A percentile compares a stretch with the other conserved stretches of the same genome.
Conservation (phyloP, 2,888 invertebrate species). For the Brenthis hecate region DNA sequence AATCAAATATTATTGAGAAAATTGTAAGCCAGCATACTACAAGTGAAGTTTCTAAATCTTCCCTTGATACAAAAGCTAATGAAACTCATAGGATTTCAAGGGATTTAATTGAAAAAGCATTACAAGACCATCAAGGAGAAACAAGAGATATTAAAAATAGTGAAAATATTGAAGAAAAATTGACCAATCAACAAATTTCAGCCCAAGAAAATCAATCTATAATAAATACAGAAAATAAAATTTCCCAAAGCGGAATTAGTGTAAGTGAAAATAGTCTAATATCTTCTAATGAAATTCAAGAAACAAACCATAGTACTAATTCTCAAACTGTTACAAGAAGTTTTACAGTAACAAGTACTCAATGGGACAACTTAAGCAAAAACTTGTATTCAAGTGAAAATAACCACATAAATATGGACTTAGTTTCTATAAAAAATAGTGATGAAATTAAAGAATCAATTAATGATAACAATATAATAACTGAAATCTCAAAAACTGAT, state of each 20-base stretch:
- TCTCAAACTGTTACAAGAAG: background rate
- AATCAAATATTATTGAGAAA: slow-evolving; percentile 3
- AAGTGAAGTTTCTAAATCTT: background rate
- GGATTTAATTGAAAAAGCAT: background rate
- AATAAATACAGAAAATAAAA: background rate
- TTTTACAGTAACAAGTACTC: background rate
- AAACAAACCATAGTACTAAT: background rate
- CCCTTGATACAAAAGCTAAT: background rate
- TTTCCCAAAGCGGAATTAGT: background rate
- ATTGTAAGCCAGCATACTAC: background rate
- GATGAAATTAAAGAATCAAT: background rate
- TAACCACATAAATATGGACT: background rate
- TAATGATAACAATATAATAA: slow-evolving; percentile 1
- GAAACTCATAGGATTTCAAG: background rate
- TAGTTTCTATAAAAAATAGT: background rate
- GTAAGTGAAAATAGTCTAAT: background rate
- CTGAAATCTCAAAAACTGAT: slow-evolving; percentile 6
- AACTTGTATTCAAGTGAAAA: background rate
- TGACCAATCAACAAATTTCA: background rate
- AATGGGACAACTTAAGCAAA: background rate
- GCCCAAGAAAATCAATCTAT: background rate
- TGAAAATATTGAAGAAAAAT: background rate
- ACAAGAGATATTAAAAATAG: background rate
- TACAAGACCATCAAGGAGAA: background rate
- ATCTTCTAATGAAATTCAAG: background rate